A percentile compares a stretch with the other conserved stretches of the same genome.
phyloP scores from a whole-genome alignment of 1,140 invertebrate species.

The Atta colombica region DNA sequence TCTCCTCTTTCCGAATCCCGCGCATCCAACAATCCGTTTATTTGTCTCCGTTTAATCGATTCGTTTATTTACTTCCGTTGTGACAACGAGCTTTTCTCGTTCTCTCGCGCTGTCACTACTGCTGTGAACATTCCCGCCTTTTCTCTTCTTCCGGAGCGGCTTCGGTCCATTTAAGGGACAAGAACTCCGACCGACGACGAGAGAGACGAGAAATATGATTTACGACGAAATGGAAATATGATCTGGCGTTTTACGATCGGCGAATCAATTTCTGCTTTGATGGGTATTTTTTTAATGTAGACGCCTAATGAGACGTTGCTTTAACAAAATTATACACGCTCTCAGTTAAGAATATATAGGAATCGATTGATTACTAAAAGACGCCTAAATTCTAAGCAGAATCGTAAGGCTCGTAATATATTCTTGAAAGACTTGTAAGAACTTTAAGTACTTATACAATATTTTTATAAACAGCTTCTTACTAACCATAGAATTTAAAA shows the following conservation, averaged over 20 bases:
- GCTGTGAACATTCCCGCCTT: slow-evolving; percentile 52
- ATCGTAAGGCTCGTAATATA: too few species aligned
- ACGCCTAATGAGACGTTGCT: background rate
- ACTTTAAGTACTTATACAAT: too few species aligned
- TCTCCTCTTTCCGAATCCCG: too few species aligned
- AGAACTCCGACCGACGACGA: slow-evolving; percentile 20
- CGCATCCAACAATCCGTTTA: slow-evolving; percentile 22
- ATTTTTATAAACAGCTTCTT: too few species aligned
- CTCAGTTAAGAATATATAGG: background rate
- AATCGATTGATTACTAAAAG: background rate
- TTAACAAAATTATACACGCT: background rate
- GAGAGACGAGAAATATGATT: background rate
- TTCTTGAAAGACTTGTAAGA: too few species aligned
- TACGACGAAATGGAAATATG: slow-evolving; percentile 54
- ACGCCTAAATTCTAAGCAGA: background rate
- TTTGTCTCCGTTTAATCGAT: slow-evolving; percentile 69
- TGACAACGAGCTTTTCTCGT: slow-evolving; percentile 52
- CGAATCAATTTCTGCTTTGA: slow-evolving; percentile 33
- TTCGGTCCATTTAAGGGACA: slow-evolving; percentile 62
- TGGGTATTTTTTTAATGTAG: slow-evolving; percentile 14
- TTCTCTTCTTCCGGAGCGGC: background rate
- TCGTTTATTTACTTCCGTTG: slow-evolving; percentile 65
- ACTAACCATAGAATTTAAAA: too few species aligned
- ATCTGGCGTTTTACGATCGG: slow-evolving; percentile 59
- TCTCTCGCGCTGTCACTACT: background rate